Percentiles rank a stretch among this genome's conserved stretches.
phyloP scores from a whole-genome alignment of 2,113 vertebrate genomes.

The Hemiprocne comata region DNA sequence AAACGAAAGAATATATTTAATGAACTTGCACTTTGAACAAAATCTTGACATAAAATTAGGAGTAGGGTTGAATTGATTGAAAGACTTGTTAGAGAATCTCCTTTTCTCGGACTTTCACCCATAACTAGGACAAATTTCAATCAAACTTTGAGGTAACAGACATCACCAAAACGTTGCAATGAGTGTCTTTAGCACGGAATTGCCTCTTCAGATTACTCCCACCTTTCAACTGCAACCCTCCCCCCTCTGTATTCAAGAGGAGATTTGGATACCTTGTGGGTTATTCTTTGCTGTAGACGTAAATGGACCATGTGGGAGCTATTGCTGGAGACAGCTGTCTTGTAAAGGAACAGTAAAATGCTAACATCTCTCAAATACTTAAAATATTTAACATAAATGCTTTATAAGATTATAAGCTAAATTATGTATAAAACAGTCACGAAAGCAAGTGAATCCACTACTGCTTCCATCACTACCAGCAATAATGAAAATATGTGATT shows the following conservation, averaged over 20 bases:
- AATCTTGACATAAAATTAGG: constrained; percentile 3
- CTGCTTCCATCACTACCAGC: not conserved
- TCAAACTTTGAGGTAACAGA: not conserved
- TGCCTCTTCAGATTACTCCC: not conserved
- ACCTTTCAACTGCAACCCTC: not conserved
- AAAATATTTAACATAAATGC: not conserved
- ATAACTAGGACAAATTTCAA: not conserved
- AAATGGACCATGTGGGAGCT: not conserved
- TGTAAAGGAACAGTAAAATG: not conserved
- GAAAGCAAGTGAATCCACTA: not conserved
- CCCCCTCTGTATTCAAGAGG: not conserved
- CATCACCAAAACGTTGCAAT: not conserved
- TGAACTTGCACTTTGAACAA: not conserved
- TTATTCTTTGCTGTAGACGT: not conserved
- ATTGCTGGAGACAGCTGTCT: not conserved
- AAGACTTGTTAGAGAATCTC: not conserved
- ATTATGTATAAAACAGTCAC: not conserved
- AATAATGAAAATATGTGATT: not conserved
- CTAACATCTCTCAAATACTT: not conserved
- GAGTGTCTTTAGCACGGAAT: not conserved
- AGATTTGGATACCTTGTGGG: not conserved
- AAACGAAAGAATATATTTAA: not conserved
- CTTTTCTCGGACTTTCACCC: not conserved
- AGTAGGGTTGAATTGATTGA: not conserved
- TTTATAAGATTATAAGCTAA: not conserved